Conservation (phyloP, 1,140 invertebrate species). For the Brachionus paranguensis region DNA sequence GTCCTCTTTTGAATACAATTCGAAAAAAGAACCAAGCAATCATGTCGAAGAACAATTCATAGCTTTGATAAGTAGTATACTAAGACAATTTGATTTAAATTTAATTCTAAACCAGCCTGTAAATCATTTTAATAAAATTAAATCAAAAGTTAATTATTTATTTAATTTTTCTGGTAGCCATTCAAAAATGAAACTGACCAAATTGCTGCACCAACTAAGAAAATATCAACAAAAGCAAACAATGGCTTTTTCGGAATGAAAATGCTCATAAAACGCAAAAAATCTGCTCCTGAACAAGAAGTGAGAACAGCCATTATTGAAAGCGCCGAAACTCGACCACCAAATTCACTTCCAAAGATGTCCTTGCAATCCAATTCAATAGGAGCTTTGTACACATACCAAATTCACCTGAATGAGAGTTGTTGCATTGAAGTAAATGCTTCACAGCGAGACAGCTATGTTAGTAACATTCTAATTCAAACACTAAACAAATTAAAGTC, state of each 20-base stretch:
- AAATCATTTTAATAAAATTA: neutral
- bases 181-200: neutral
- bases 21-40: neutral
- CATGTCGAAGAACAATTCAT: neutral
- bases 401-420: conserved; percentile 31
- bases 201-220: neutral
- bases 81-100: conserved; percentile 1
- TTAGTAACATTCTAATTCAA: neutral
- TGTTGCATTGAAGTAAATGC: conserved; percentile 33
- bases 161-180: neutral
- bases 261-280: neutral
- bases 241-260: neutral
- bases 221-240: neutral
- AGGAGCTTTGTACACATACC: conserved; percentile 5
- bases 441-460: neutral
- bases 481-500: conserved; percentile 19
- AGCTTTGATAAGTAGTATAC: neutral
- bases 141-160: neutral
- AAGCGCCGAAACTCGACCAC: neutral
- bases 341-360: conserved; percentile 7
- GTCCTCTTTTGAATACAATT: neutral
- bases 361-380: conserved; percentile 9
- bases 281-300: conserved; percentile 26
- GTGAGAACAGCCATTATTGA: neutral
- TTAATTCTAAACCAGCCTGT: neutral